These are phyloP conservation scores for Erethizon dorsatum DNA, from an alignment of 2,797 vertebrate species.

Conservation along the genomic window DNA sequence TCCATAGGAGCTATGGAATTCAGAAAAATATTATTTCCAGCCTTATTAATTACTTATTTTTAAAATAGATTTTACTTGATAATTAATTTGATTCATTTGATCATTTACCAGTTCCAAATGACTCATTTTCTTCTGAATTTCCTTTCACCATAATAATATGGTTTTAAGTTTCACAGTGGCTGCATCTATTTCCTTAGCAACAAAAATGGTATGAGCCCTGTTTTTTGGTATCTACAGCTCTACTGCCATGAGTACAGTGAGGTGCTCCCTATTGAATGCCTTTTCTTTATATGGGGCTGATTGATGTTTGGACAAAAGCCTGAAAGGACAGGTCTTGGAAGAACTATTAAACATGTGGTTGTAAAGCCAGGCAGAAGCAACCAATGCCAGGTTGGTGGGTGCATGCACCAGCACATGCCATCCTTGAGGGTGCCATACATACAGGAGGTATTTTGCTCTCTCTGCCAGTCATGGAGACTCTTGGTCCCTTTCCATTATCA, in stretches of 20 bases:
- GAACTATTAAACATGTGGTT: not conserved
- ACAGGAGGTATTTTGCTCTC: accelerated
- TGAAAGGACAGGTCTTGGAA: not conserved
- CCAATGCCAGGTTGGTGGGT: not conserved
- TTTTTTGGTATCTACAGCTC: not conserved
- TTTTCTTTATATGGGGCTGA: not conserved
- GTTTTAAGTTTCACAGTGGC: not conserved
- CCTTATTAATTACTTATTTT: not conserved
- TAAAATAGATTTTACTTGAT: not conserved
- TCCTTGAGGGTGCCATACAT: accelerated
- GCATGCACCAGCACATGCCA: accelerated
- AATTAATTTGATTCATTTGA: not conserved
- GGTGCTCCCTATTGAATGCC: too few relatives aligned
- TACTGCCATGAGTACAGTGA: not conserved
- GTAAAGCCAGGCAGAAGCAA: not conserved
- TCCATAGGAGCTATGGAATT: not conserved
- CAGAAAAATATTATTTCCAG: not conserved
- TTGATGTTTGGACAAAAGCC: not conserved
- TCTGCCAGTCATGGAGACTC: not conserved
- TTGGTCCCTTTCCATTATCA: not conserved
- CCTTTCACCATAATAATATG: not conserved
- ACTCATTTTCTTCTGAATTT: not conserved
- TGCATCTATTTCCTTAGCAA: constrained; percentile 42
- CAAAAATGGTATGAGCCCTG: not conserved
- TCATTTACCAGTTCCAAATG: not conserved